Percentiles rank a stretch among this genome's conserved stretches.
Evolutionary conservation across 2,888 invertebrate genomes (phyloP).

Genomic region (Entomobrya proxima): DNA sequence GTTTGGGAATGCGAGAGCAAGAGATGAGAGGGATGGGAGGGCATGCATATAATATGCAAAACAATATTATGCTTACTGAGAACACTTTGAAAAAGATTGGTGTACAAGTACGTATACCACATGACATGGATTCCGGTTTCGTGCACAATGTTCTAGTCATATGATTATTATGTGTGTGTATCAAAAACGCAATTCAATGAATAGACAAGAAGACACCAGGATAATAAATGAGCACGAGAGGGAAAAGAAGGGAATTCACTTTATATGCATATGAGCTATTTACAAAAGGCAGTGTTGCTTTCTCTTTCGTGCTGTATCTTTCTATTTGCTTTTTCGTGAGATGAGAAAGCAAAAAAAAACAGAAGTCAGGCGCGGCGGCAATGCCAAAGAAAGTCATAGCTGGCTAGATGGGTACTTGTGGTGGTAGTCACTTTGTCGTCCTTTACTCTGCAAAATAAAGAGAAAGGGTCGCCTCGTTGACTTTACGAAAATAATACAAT

Average conservation of each 20-base stretch:
- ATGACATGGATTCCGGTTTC: not conserved
- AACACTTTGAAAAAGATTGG: not conserved
- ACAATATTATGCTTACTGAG: not conserved
- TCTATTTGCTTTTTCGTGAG: not conserved
- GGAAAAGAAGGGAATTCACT: conserved; percentile 51
- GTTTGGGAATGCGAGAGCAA: not conserved
- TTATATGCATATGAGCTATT: conserved; percentile 66
- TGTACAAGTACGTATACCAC: not conserved
- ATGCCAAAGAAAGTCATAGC: not conserved
- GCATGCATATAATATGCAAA: not conserved
- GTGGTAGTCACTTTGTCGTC: not conserved
- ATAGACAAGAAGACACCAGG: conserved; percentile 55
- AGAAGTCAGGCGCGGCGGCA: not conserved
- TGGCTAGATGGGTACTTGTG: not conserved
- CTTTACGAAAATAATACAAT: conserved; percentile 9
- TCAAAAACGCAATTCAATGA: conserved; percentile 50
- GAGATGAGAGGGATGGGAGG: not conserved
- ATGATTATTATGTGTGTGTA: not conserved
- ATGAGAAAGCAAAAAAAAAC: conserved; percentile 2
- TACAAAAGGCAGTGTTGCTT: not conserved
- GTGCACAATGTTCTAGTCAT: not conserved
- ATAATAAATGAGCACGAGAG: conserved; percentile 46
- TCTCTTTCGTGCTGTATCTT: not conserved
- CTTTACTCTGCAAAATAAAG: not conserved
- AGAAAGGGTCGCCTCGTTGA: not conserved